A percentile compares a stretch with the other conserved stretches of the same genome.
Evolutionary conservation across 2,113 vertebrate species (phyloP).

Genomic region (Tragelaphus strepsiceros): DNA sequence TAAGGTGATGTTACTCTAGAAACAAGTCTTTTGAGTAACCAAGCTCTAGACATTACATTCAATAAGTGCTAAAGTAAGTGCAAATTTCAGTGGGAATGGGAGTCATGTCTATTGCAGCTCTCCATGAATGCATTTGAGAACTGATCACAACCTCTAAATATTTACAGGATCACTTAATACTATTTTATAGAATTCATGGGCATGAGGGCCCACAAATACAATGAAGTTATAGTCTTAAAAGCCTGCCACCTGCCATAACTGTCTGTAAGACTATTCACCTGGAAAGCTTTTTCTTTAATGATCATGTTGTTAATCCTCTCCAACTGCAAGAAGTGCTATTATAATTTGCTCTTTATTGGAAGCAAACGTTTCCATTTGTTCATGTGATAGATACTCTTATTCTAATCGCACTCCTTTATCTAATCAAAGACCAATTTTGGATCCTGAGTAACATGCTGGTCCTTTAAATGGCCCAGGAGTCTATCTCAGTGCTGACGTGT

Average conservation of each 20-base stretch:
- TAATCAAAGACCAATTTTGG: constrained; percentile 5
- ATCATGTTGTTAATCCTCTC: neutral
- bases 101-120: neutral
- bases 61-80: neutral
- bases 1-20: neutral
- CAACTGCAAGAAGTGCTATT: neutral
- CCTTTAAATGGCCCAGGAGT: constrained; percentile 27
- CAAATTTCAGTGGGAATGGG: neutral
- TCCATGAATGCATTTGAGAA: neutral
- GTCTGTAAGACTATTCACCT: neutral
- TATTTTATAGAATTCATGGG: neutral
- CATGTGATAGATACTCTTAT: neutral
- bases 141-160: neutral
- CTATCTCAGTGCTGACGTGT: neutral
- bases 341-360: neutral
- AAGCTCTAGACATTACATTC: neutral
- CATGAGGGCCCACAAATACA: neutral
- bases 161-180: neutral
- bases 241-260: neutral
- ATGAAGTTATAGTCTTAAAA: neutral
- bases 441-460: neutral
- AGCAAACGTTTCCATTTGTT: neutral
- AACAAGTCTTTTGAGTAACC: neutral
- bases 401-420: neutral
- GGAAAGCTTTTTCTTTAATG: neutral